Conservation (phyloP, 2,113 vertebrate species). For the Phaethornis superciliosus region DNA sequence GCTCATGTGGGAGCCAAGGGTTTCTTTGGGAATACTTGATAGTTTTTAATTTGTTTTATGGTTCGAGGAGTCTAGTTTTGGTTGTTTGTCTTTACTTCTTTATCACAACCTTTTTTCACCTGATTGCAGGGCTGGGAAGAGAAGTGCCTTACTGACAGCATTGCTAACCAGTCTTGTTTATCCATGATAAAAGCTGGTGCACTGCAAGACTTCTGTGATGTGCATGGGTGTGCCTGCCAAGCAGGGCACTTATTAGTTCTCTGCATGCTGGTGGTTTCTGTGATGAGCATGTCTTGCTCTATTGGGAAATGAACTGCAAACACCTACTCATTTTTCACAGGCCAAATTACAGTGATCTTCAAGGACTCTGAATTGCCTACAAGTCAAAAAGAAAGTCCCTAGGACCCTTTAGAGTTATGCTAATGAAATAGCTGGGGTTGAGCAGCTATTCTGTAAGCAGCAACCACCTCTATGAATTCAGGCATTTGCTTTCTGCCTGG, state of each 20-base stretch:
- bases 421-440: conserved; percentile 49
- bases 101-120: not conserved
- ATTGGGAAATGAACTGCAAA: conserved; percentile 69
- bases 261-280: conserved; percentile 26
- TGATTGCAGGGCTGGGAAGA: not conserved
- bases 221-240: conserved; percentile 50
- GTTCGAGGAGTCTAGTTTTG: not conserved
- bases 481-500: conserved; percentile 12
- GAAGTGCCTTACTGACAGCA: not conserved
- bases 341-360: conserved; percentile 59
- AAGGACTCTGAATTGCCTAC: conserved; percentile 47
- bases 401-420: conserved; percentile 25
- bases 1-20: not conserved
- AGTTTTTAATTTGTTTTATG: not conserved
- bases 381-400: conserved; percentile 37
- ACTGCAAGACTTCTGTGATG: not conserved
- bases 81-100: not conserved
- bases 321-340: conserved; percentile 68
- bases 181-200: not conserved
- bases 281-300: conserved; percentile 56
- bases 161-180: not conserved
- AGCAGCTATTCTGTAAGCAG: conserved; percentile 1
- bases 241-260: conserved; percentile 20
- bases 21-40: not conserved
- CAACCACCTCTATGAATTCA: not conserved